Evolutionary conservation across 2,888 invertebrate genomes (phyloP).

Genomic region (Spodoptera exigua): DNA sequence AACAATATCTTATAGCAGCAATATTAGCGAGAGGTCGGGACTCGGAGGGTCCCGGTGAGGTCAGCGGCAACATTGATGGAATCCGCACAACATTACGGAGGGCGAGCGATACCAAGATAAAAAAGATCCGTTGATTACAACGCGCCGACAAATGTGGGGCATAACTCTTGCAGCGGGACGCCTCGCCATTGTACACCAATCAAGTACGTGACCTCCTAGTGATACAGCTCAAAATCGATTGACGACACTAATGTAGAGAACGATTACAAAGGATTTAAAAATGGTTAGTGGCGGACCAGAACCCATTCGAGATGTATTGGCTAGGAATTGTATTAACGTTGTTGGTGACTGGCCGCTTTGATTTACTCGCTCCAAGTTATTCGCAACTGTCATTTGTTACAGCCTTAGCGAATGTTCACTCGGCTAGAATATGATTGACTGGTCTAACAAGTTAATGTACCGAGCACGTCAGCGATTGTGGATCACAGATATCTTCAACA

Average conservation of each 20-base stretch:
- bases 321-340: conserved; percentile 52
- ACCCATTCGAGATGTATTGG: conserved; percentile 58
- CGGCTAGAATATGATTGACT: conserved; percentile 23
- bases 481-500: not conserved
- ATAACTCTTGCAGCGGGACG: conserved; percentile 66
- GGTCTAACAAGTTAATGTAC: conserved; percentile 7
- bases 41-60: conserved; percentile 43
- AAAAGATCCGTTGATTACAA: conserved; percentile 70
- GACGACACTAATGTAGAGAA: conserved; percentile 49
- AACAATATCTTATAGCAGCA: conserved; percentile 46
- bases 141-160: conserved; percentile 71
- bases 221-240: conserved; percentile 52
- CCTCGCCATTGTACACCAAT: conserved; percentile 56
- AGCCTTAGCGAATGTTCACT: conserved; percentile 20
- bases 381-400: conserved; percentile 27
- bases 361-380: conserved; percentile 34
- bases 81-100: conserved; percentile 54
- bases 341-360: conserved; percentile 35
- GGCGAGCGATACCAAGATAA: conserved; percentile 62
- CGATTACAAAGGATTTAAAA: conserved; percentile 60
- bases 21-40: conserved; percentile 38
- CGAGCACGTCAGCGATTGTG: conserved; percentile 1
- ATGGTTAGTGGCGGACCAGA: conserved; percentile 58
- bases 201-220: conserved; percentile 60
- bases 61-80: conserved; percentile 51